A percentile compares a stretch with the other conserved stretches of the same genome.
These are phyloP conservation scores for Drosophila borborema DNA, from an alignment of 2,888 invertebrate genomes.

Conservation along the genomic window DNA sequence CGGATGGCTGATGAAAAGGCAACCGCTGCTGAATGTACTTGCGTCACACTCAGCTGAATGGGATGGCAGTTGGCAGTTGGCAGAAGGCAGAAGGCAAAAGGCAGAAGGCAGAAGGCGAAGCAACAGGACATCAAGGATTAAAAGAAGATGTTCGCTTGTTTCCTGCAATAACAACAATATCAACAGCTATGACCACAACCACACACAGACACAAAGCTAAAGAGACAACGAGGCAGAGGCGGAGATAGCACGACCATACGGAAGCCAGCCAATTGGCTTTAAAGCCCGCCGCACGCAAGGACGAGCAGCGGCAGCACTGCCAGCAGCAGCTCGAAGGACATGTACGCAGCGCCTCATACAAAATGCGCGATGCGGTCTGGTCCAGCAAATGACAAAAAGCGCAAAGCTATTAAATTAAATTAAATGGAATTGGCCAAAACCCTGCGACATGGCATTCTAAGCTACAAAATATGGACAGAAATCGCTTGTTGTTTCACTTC, in stretches of 20 bases:
- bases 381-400: constrained; percentile 75
- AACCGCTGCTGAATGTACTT: constrained; percentile 40
- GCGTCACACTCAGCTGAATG: constrained; percentile 46
- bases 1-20: constrained; percentile 40
- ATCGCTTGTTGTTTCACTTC: constrained; percentile 23
- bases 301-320: constrained; percentile 28
- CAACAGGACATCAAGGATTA: constrained; percentile 78
- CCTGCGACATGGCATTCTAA: constrained; percentile 50
- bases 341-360: constrained; percentile 48
- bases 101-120: constrained; percentile 34
- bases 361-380: constrained; percentile 60
- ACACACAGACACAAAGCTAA: constrained; percentile 22
- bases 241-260: constrained; percentile 21
- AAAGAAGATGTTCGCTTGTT: constrained; percentile 61
- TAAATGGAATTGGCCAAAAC: constrained; percentile 80
- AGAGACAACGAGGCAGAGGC: constrained; percentile 3
- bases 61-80: constrained; percentile 31
- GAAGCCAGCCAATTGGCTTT: constrained; percentile 68
- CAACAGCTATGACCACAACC: constrained; percentile 36
- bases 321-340: constrained; percentile 44
- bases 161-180: constrained; percentile 63
- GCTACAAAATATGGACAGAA: constrained; percentile 63
- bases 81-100: background rate
- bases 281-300: constrained; percentile 53
- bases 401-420: constrained; percentile 82